Evolutionary conservation across 23 tunicate genomes (phyloP).

Genomic region (Phallusia fumigata): DNA sequence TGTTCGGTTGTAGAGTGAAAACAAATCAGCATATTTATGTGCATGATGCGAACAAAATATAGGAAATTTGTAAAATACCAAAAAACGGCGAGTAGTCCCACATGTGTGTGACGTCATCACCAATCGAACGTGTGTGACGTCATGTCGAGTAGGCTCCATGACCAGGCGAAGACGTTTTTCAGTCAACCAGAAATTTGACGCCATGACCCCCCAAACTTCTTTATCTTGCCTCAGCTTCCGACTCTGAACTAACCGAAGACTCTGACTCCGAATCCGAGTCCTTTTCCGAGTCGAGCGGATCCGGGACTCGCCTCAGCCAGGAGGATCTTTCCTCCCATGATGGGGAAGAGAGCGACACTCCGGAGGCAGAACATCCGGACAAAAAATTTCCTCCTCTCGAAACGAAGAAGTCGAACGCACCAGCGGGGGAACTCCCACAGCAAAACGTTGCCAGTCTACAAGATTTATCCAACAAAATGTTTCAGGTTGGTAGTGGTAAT

Average conservation of each 20-base stretch:
- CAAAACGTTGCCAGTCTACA: conserved; percentile 61
- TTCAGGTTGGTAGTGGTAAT: conserved; percentile 64
- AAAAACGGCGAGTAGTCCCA: too few relatives aligned
- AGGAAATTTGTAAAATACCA: too few relatives aligned
- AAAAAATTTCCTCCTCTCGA: not conserved
- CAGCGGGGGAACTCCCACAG: conserved; percentile 18
- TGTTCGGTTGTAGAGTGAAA: too few relatives aligned
- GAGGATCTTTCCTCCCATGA: conserved; percentile 65
- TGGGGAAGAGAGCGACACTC: conserved; percentile 8
- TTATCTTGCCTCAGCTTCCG: not conserved
- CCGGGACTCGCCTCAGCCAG: conserved; percentile 69
- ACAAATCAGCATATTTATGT: too few relatives aligned
- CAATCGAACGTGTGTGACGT: too few relatives aligned
- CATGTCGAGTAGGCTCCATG: too few relatives aligned
- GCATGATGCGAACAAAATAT: too few relatives aligned
- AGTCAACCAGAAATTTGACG: too few relatives aligned
- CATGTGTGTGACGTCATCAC: too few relatives aligned
- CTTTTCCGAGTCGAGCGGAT: conserved; percentile 58
- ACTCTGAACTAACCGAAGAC: conserved; percentile 11
- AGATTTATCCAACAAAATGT: conserved; percentile 88
- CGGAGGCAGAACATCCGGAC: conserved; percentile 15
- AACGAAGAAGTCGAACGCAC: not conserved
- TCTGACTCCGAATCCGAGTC: conserved; percentile 54
- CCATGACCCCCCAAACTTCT: too few relatives aligned
- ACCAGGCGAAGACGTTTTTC: too few relatives aligned